These are phyloP conservation scores for Drepana arcuata DNA, from an alignment of 1,140 invertebrate genomes.

Conservation along the genomic window DNA sequence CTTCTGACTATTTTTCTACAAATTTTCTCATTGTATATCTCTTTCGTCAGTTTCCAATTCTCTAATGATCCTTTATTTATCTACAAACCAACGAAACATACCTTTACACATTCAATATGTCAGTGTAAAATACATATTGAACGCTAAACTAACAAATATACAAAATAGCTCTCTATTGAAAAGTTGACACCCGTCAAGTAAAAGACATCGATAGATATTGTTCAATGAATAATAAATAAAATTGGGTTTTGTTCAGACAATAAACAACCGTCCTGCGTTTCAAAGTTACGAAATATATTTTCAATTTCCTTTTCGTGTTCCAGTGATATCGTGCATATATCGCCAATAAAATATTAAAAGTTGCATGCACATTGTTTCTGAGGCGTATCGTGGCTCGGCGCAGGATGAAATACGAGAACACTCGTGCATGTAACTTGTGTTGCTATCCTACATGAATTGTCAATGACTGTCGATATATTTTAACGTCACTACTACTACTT, in stretches of 20 bases:
- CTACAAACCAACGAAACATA: no score
- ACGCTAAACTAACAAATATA: neutral
- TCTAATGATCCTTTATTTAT: no score
- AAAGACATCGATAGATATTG: no score
- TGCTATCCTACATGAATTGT: conserved; percentile 7
- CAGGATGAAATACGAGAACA: conserved; percentile 7
- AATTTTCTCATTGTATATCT: no score
- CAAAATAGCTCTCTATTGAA: neutral
- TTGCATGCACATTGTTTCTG: conserved; percentile 22
- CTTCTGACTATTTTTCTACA: no score
- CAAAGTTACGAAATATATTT: conserved; percentile 17
- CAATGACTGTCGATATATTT: neutral
- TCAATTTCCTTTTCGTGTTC: conserved; percentile 21
- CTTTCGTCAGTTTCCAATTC: no score
- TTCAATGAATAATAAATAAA: conserved; percentile 3
- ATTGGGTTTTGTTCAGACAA: conserved; percentile 10
- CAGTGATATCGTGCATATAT: conserved; percentile 16
- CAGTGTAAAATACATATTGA: neutral
- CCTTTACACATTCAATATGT: no score
- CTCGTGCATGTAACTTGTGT: conserved; percentile 4
- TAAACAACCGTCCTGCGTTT: conserved; percentile 15
- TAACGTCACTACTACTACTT: no score
- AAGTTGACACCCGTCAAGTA: neutral
- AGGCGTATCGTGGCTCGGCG: conserved; percentile 3
- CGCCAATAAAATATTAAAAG: conserved; percentile 30